Percentiles rank a stretch among this genome's conserved stretches.
Conservation (phyloP, 2,888 invertebrate species). For the Drosophila anceps region DNA sequence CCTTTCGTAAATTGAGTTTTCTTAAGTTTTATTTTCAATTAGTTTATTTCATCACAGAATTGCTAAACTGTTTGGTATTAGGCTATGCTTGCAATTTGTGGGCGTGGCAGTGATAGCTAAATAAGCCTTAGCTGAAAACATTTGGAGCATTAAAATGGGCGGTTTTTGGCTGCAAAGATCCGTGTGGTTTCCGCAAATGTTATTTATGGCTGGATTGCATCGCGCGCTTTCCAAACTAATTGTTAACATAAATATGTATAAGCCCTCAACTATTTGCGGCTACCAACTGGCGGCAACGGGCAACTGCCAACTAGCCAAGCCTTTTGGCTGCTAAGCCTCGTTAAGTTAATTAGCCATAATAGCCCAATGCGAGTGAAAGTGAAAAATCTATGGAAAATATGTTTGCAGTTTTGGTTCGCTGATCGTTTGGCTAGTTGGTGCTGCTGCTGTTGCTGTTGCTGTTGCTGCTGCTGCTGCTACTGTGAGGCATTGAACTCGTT, state of each 20-base stretch:
- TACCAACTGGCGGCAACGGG: not conserved
- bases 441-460: constrained; percentile 23
- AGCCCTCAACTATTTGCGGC: constrained; percentile 9
- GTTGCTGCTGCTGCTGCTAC: constrained; percentile 22
- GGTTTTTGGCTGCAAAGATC: constrained; percentile 1
- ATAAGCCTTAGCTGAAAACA: not conserved
- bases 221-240: constrained; percentile 30
- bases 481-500: constrained; percentile 69
- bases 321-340: constrained; percentile 32
- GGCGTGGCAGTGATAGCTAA: not conserved
- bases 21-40: no score
- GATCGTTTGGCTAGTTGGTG: constrained; percentile 46
- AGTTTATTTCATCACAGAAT: no score
- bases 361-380: constrained; percentile 68
- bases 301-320: constrained; percentile 18
- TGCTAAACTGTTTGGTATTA: no score
- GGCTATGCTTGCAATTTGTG: not conserved
- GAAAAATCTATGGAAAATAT: constrained; percentile 69
- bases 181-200: not conserved
- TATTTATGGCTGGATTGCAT: constrained; percentile 19
- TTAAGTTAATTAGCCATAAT: constrained; percentile 68
- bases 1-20: not conserved
- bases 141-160: not conserved
- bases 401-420: constrained; percentile 25
- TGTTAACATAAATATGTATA: constrained; percentile 21